Percentiles rank a stretch among this genome's conserved stretches.
Evolutionary conservation across 2,888 invertebrate species (phyloP).

Genomic region (Griposia aprilina): DNA sequence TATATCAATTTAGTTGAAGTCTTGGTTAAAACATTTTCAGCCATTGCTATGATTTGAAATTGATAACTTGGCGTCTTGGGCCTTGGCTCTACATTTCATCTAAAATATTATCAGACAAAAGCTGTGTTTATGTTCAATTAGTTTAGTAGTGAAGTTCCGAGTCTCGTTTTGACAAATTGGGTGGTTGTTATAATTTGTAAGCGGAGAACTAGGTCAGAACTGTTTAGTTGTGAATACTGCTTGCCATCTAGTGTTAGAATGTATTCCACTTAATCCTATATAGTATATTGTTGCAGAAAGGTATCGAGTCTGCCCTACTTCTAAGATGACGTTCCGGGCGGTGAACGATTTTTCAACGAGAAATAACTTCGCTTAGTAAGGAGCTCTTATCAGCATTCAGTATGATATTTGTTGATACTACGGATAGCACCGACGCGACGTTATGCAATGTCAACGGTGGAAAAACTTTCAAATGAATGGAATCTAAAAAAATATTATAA

Average conservation of each 20-base stretch:
- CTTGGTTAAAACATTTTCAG: slow-evolving; percentile 5
- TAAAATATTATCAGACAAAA: slow-evolving; percentile 9
- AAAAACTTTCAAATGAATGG: neutral
- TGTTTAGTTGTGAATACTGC: neutral
- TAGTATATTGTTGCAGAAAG: slow-evolving; percentile 13
- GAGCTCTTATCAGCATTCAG: slow-evolving; percentile 5
- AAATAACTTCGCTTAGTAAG: slow-evolving; percentile 5
- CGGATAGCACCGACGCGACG: neutral
- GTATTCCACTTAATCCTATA: neutral
- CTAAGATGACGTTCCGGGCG: slow-evolving; percentile 21
- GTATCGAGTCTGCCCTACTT: slow-evolving; percentile 31
- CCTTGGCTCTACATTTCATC: neutral
- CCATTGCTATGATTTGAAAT: slow-evolving; percentile 18
- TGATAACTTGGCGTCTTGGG: slow-evolving; percentile 7
- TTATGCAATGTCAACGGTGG: neutral
- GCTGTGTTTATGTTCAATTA: slow-evolving; percentile 32
- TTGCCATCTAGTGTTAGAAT: neutral
- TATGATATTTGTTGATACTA: slow-evolving; percentile 17
- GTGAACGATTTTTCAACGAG: slow-evolving; percentile 26
- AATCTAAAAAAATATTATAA: neutral
- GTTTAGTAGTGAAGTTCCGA: slow-evolving; percentile 8
- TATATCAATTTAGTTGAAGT: neutral
- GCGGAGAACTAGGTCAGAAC: slow-evolving; percentile 10
- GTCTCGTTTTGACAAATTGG: slow-evolving; percentile 8
- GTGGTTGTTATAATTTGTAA: slow-evolving; percentile 28